Evolutionary conservation across 2,888 invertebrate genomes (phyloP).

Genomic region (Campopleginae sp.): DNA sequence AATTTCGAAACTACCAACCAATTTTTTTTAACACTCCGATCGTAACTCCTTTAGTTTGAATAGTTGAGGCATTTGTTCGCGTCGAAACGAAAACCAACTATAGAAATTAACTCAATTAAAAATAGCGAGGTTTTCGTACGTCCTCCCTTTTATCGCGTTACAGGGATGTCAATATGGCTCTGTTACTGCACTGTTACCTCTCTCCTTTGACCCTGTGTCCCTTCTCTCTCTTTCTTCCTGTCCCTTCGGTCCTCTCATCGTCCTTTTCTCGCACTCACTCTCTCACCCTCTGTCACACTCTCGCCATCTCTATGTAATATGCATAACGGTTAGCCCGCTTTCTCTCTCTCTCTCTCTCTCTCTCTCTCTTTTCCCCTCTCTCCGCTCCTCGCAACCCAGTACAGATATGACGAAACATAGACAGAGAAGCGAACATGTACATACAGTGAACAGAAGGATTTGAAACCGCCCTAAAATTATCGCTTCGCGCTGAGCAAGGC

Average conservation of each 20-base stretch:
- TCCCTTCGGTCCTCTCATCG: not conserved
- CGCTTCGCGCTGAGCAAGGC: constrained; percentile 74
- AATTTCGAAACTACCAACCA: not conserved
- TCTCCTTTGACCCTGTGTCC: not conserved
- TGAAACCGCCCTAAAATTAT: constrained; percentile 79
- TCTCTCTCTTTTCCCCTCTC: constrained; percentile 3
- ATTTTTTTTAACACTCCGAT: not conserved
- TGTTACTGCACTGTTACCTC: constrained; percentile 18
- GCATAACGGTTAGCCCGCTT: constrained; percentile 13
- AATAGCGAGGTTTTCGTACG: constrained; percentile 68
- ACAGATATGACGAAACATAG: constrained; percentile 28
- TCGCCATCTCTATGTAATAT: constrained; percentile 32
- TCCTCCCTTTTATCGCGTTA: constrained; percentile 18
- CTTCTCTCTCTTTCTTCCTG: not conserved
- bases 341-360: not conserved
- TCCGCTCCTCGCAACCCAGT: not conserved
- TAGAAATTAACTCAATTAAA: constrained; percentile 76
- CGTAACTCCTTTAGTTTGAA: not conserved
- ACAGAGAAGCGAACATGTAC: constrained; percentile 31
- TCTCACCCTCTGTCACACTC: constrained; percentile 25
- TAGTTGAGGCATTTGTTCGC: constrained; percentile 1
- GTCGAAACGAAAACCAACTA: constrained; percentile 49
- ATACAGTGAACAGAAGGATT: constrained; percentile 58
- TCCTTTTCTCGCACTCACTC: not conserved
- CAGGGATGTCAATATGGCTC: not conserved